Evolutionary conservation across 2,113 vertebrate species (phyloP).

Genomic region (Poeciliopsis turrubarensis): DNA sequence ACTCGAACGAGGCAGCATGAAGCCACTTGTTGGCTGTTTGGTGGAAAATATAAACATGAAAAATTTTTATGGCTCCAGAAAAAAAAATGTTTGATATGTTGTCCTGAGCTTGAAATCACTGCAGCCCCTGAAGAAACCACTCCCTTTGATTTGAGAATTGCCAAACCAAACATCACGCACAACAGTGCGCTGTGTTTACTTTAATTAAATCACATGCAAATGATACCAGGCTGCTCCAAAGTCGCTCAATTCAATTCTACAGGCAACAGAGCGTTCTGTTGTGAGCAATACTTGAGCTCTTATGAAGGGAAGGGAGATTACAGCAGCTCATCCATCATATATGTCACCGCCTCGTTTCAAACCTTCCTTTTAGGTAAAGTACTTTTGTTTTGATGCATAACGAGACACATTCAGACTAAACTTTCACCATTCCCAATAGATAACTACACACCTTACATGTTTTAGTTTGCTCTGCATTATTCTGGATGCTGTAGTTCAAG

Average conservation of each 20-base stretch:
- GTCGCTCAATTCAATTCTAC: neutral
- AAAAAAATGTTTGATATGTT: neutral
- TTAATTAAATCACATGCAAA: conserved; percentile 7
- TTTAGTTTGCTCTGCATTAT: neutral
- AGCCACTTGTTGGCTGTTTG: conserved; percentile 1
- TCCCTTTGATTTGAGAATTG: conserved; percentile 3
- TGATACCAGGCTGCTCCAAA: conserved; percentile 9
- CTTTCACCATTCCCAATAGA: neutral
- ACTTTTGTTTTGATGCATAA: neutral
- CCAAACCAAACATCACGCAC: neutral
- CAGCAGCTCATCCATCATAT: neutral
- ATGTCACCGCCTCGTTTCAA: neutral
- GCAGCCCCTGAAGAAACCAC: neutral
- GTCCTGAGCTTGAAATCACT: neutral
- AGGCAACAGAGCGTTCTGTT: neutral
- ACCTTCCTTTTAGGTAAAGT: neutral
- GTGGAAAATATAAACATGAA: neutral
- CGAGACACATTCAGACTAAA: neutral
- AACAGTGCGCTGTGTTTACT: conserved; percentile 7
- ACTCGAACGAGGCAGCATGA: neutral
- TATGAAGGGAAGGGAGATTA: neutral
- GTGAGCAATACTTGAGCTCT: neutral
- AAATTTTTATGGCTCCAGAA: neutral
- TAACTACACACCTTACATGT: neutral
- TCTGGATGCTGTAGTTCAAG: neutral